Percentiles rank a stretch among this genome's conserved stretches.
Evolutionary conservation across 2,797 vertebrate genomes (phyloP).

Genomic region (Molossus alvarezi): DNA sequence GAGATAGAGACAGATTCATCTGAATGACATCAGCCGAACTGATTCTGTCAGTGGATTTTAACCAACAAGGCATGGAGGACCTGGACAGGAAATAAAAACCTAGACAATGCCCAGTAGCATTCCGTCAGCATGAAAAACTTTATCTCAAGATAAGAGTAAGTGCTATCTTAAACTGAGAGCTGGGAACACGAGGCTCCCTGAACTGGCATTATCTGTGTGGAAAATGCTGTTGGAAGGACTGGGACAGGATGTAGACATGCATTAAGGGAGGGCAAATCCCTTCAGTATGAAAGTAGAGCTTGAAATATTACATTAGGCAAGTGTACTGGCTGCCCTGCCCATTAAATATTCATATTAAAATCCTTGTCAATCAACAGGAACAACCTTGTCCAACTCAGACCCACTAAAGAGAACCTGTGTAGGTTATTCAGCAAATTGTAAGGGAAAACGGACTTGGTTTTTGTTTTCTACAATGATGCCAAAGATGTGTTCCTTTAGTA

Average conservation of each 20-base stretch:
- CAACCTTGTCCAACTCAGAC: slow-evolving; percentile 63
- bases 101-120: slow-evolving; percentile 48
- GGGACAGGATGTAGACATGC: slow-evolving; percentile 79
- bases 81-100: slow-evolving; percentile 57
- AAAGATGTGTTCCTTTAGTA: background rate
- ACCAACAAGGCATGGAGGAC: background rate
- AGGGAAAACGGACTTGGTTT: background rate
- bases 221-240: slow-evolving; percentile 60
- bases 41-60: slow-evolving; percentile 49
- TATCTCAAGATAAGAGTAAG: slow-evolving; percentile 60
- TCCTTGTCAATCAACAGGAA: slow-evolving; percentile 74
- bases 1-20: background rate
- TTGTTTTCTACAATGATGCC: background rate
- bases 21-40: slow-evolving; percentile 2
- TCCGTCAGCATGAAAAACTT: background rate
- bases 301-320: slow-evolving; percentile 80
- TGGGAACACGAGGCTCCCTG: slow-evolving; percentile 62
- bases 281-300: slow-evolving; percentile 67
- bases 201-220: slow-evolving; percentile 64
- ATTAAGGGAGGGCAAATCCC: slow-evolving; percentile 81
- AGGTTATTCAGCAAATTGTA: slow-evolving; percentile 21
- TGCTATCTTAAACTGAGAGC: slow-evolving; percentile 45
- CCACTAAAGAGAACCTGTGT: slow-evolving; percentile 19
- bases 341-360: slow-evolving; percentile 85
- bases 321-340: slow-evolving; percentile 48